These are phyloP conservation scores for Aphelenchoides besseyi DNA, from an alignment of 1,140 invertebrate genomes.

Conservation along the genomic window DNA sequence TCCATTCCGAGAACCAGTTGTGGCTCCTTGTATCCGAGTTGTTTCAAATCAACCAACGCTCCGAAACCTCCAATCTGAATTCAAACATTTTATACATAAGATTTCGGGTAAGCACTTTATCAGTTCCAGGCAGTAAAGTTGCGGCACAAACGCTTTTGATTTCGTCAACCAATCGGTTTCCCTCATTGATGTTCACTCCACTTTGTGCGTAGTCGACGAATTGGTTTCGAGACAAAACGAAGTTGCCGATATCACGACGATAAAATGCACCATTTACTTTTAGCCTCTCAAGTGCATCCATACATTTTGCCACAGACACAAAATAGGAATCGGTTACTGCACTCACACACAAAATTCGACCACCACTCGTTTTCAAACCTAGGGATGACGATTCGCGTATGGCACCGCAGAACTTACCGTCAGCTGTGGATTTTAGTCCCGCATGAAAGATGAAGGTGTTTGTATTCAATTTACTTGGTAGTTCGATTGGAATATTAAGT, in stretches of 20 bases:
- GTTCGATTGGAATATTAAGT: not conserved
- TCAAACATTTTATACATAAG: not conserved
- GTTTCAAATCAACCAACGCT: constrained; percentile 78
- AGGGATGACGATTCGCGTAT: constrained; percentile 1
- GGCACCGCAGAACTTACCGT: no score
- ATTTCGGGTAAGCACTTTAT: constrained; percentile 36
- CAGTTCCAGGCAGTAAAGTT: constrained; percentile 52
- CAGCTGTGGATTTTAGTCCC: constrained; percentile 64
- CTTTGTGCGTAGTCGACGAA: constrained; percentile 77
- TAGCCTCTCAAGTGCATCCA: constrained; percentile 69
- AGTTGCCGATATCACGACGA: constrained; percentile 80
- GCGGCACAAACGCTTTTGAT: constrained; percentile 75
- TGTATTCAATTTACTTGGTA: not conserved
- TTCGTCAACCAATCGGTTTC: constrained; percentile 75
- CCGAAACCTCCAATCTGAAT: constrained; percentile 81
- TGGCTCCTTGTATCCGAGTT: constrained; percentile 73
- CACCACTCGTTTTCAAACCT: constrained; percentile 78
- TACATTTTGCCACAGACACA: constrained; percentile 69
- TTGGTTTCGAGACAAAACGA: constrained; percentile 1
- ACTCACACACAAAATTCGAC: constrained; percentile 80
- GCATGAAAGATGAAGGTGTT: constrained; percentile 66
- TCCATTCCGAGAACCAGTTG: constrained; percentile 88
- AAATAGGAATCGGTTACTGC: constrained; percentile 71
- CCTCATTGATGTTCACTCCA: constrained; percentile 88
- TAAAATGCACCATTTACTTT: constrained; percentile 79